phyloP scores from a whole-genome alignment of 2,888 invertebrate species.

The Oligia strigilis region DNA sequence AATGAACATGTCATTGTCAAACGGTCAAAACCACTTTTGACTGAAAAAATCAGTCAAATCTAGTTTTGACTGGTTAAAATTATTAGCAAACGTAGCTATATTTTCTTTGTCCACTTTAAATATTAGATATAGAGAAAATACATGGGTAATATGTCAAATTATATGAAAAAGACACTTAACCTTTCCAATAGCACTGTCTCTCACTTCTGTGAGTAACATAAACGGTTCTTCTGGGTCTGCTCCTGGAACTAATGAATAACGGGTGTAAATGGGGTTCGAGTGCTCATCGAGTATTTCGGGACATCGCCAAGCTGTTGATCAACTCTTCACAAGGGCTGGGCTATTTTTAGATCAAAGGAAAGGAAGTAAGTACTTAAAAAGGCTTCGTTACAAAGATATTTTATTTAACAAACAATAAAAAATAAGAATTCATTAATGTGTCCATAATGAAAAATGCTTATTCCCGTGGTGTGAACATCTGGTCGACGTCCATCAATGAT shows the following conservation, averaged over 20 bases:
- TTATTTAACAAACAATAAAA: no score
- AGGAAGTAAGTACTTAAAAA: no score
- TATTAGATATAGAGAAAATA: neutral
- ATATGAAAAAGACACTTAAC: slow-evolving; percentile 63
- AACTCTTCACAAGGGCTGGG: neutral
- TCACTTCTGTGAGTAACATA: slow-evolving; percentile 82
- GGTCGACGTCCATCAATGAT: no score
- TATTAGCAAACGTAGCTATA: neutral
- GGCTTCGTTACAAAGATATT: no score
- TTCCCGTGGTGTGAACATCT: no score
- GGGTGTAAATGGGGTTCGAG: neutral
- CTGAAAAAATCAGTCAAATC: neutral
- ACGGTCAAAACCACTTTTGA: neutral
- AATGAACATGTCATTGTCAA: neutral
- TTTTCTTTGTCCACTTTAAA: neutral
- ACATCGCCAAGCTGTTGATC: neutral
- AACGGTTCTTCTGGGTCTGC: slow-evolving; percentile 83
- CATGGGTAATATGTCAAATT: neutral
- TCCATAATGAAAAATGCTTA: no score
- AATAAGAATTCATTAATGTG: no score
- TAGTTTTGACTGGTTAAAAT: neutral
- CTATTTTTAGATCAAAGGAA: no score
- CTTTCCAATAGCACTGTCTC: slow-evolving; percentile 84
- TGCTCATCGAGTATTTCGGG: neutral
- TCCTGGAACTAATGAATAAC: slow-evolving; percentile 81